phyloP scores from a whole-genome alignment of 1,140 invertebrate genomes.

The Cyrtorhinus lividipennis region DNA sequence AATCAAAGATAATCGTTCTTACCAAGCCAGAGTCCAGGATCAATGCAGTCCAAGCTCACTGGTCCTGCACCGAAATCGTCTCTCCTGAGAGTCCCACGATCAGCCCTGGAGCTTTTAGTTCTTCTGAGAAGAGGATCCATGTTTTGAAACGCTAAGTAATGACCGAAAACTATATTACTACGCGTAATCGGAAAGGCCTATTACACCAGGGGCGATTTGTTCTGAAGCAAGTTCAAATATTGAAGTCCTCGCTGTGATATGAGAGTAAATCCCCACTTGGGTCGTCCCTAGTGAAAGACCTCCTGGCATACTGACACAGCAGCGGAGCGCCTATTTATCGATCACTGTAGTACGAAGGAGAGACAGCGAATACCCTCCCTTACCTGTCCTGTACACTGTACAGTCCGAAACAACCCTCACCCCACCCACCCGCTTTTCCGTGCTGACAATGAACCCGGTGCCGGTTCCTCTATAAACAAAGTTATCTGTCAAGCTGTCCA shows the following conservation, averaged over 20 bases:
- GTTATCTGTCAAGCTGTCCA: background rate
- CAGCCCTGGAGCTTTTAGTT: background rate
- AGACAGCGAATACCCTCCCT: background rate
- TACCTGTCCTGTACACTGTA: too few species aligned
- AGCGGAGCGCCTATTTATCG: background rate
- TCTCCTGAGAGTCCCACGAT: background rate
- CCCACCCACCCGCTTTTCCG: too few species aligned
- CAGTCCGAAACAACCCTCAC: too few species aligned
- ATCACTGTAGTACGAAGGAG: background rate
- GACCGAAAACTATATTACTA: too few species aligned
- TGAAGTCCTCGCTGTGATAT: background rate
- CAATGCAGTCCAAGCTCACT: slow-evolving; percentile 49
- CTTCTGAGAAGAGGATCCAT: background rate
- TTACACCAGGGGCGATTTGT: background rate
- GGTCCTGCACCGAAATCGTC: slow-evolving; percentile 47
- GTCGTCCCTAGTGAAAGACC: too few species aligned
- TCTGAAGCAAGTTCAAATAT: background rate
- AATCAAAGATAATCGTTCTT: slow-evolving; percentile 19
- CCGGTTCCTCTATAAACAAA: background rate
- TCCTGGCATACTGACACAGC: background rate
- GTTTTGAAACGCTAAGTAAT: too few species aligned
- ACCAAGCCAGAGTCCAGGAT: slow-evolving; percentile 54
- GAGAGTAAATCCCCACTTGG: too few species aligned
- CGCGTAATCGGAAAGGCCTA: background rate
- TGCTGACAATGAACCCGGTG: background rate